Percentiles rank a stretch among this genome's conserved stretches.
These are phyloP conservation scores for Typhlomys cinereus DNA, from an alignment of 2,113 vertebrate species.

Conservation along the genomic window DNA sequence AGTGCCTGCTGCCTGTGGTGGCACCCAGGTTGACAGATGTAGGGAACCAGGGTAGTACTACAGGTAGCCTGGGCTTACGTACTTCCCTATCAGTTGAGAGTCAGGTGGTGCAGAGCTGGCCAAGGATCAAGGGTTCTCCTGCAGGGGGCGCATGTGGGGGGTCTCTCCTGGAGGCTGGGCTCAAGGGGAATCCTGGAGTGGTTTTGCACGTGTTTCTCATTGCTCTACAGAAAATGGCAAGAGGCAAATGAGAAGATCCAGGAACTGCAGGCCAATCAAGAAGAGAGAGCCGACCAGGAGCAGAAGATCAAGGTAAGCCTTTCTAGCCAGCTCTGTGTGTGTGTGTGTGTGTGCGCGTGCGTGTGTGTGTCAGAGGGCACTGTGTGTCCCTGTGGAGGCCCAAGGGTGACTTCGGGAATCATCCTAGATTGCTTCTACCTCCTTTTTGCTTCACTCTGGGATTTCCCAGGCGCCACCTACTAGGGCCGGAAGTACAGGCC, in stretches of 20 bases:
- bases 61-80: neutral
- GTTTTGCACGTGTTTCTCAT: neutral
- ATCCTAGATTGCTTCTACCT: too few relatives aligned
- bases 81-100: too few relatives aligned
- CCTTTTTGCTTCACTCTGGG: too few relatives aligned
- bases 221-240: constrained; percentile 89
- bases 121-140: neutral
- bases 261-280: constrained; percentile 88
- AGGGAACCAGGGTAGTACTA: neutral
- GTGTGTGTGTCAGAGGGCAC: neutral
- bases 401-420: too few relatives aligned
- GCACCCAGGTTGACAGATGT: neutral
- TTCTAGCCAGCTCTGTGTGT: neutral
- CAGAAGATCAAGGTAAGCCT: constrained; percentile 92
- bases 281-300: constrained; percentile 88
- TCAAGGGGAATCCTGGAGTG: neutral
- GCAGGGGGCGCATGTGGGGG: fast-evolving
- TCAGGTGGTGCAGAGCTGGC: too few relatives aligned
- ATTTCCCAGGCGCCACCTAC: too few relatives aligned
- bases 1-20: neutral
- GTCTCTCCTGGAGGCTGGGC: neutral
- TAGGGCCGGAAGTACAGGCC: too few relatives aligned
- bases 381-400: fast-evolving
- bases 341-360: too few relatives aligned
- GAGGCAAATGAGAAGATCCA: constrained; percentile 91